Percentiles rank a stretch among this genome's conserved stretches.
Evolutionary conservation across 2,113 vertebrate genomes (phyloP).

Genomic region (Gymnarchus niloticus): DNA sequence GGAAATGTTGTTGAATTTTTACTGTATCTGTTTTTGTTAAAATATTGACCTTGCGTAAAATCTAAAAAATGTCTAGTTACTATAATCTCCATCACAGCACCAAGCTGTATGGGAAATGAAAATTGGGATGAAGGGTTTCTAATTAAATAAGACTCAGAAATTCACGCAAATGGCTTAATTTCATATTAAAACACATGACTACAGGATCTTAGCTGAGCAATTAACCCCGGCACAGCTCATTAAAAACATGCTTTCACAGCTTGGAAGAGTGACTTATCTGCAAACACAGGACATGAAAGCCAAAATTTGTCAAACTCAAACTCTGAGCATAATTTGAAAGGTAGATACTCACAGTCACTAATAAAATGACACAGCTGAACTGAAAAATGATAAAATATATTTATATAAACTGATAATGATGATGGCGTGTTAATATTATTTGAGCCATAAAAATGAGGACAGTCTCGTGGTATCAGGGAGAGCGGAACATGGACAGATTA

Average conservation of each 20-base stretch:
- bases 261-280: constrained; percentile 60
- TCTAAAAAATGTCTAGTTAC: constrained; percentile 5
- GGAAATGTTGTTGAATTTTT: constrained; percentile 8
- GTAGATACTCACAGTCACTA: constrained; percentile 57
- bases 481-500: too few species aligned
- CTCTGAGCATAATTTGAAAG: constrained; percentile 89
- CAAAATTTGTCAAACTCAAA: constrained; percentile 66
- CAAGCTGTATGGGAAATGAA: constrained; percentile 43
- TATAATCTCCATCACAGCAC: constrained; percentile 20
- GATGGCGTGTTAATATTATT: not conserved
- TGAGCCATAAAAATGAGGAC: not conserved
- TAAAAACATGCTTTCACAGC: constrained; percentile 70
- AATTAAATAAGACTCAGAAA: constrained; percentile 64
- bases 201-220: constrained; percentile 63
- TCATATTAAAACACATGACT: constrained; percentile 66
- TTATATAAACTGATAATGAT: constrained; percentile 22
- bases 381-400: constrained; percentile 34
- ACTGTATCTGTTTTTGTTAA: not conserved
- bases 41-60: too few species aligned
- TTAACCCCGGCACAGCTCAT: constrained; percentile 72
- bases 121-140: constrained; percentile 69
- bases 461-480: not conserved
- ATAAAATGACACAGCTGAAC: constrained; percentile 56
- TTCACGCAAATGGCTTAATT: constrained; percentile 66
- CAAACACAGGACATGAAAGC: constrained; percentile 68